Evolutionary conservation across 1,140 invertebrate species (phyloP).

Genomic region (Drosophila punjabiensis): DNA sequence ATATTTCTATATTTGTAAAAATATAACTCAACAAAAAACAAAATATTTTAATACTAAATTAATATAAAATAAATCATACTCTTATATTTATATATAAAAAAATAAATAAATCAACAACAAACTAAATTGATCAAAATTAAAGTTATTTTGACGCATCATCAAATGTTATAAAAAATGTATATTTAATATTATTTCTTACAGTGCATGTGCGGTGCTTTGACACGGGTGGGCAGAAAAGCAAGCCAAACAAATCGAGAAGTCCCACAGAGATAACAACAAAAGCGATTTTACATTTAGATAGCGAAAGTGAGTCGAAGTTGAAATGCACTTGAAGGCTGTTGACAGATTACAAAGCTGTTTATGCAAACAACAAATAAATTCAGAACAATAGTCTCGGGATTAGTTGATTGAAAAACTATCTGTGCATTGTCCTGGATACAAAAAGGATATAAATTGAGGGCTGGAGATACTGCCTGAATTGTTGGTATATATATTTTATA

Average conservation of each 20-base stretch:
- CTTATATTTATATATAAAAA: neutral
- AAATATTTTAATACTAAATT: neutral
- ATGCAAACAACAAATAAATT: constrained; percentile 7
- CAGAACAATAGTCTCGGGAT: neutral
- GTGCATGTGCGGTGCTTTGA: constrained; percentile 7
- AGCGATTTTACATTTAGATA: constrained; percentile 12
- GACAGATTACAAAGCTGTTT: constrained; percentile 8
- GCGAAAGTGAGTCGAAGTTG: constrained; percentile 6
- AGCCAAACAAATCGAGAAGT: constrained; percentile 28
- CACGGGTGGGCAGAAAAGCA: neutral
- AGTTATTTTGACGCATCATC: too few species aligned
- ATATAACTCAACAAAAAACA: too few species aligned
- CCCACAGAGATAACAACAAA: constrained; percentile 29
- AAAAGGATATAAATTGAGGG: neutral
- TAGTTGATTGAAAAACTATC: constrained; percentile 13
- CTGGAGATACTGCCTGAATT: neutral
- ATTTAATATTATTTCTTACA: neutral
- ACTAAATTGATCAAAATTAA: neutral
- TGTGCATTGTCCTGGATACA: too few species aligned
- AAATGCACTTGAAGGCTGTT: constrained; percentile 20
- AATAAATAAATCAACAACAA: neutral
- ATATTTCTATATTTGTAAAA: neutral
- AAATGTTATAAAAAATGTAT: neutral
- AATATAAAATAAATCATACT: neutral
- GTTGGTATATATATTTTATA: too few species aligned